Base-by-base conservation (phyloP, 2,113 vertebrate genomes). In the Oreochromis aureus region DNA sequence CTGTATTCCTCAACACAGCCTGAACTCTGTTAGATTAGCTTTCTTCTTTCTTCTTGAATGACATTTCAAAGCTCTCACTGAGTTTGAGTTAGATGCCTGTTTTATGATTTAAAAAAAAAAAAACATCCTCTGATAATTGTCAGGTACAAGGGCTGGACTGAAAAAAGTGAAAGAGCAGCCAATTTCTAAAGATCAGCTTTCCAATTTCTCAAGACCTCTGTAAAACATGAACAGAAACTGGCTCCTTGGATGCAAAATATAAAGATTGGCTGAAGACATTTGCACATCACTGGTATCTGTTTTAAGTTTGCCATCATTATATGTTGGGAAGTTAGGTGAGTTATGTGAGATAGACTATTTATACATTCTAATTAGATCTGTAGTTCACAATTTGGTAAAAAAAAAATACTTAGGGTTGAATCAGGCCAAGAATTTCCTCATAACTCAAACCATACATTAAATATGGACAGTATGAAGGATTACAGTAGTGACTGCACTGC, bases 381-480 rank as follows among this genome's bases (percentile, higher is more conserved):
- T 69, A 0, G 34, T 69, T 69, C 2, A 13, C 19, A 39, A 0
- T 13, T 69, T 2, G 34, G 63, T 69, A 69, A 36, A n/a, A 6
- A 24, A 39, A 36, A 22, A 13, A n/a, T n/a, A n/a, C n/a, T n/a
- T n/a, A n/a, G n/a, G n/a, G n/a, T n/a, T n/a, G n/a, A n/a, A n/a
- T n/a, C n/a, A n/a, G n/a, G n/a, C n/a, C n/a, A n/a, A n/a, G n/a
- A n/a, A n/a, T n/a, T n/a, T n/a, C n/a, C n/a, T n/a, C n/a, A n/a
- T n/a, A 7, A 36, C 34, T 8, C 7, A 66, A 66, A 66, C 32
- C 18, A 2, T 66, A 0, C 32, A n/a, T 36, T 19, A 36, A 36
- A 36, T 36, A 66, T 66, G 61, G 18, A 39, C 61, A 2, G 18
- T 66, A 12, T 66, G 61, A 39, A 66, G 18, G 32, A 12, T 39